Evolutionary conservation across 2,888 invertebrate species (phyloP), one percentile per base, ranked within the genome.

Genomic region (Acleris sparsana): DNA sequence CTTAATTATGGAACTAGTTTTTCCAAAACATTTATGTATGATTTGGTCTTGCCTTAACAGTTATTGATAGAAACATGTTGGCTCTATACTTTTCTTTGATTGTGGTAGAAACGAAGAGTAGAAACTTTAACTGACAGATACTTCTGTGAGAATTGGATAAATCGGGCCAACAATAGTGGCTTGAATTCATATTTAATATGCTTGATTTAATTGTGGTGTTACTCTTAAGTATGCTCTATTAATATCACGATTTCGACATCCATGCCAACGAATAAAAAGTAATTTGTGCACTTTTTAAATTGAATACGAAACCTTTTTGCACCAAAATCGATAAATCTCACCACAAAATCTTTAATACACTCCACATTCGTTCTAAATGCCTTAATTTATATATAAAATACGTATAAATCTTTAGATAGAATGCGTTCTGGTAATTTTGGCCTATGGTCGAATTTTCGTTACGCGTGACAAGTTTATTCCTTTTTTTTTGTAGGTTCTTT

Each of bases 381-480:
- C 78, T 79, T 79, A 78, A 83, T 83, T 75, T 86, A 87, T 86
- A 79, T 86, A 87, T 88, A 73, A 87, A 85, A 86, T 76, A 83
- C 84, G 69, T 83, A 87, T 88, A 88, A 88, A 88, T 88, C 87
- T 87, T 67, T 49, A 56, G 7, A 57, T 58, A 82, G 79, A 83
- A 83, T 78, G 72, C 75, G n/a, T 65, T 68, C 61, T 62, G 69
- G 73, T 80, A 75, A 76, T 77, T 80, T 73, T 70, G 71, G 71
- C 3, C 72, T 76, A 75, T 73, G 75, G 72, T 77, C 66, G 78
- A 79, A 77, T 79, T 78, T 70, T 75, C 65, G 76, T 77, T 67
- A 72, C 78, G 75, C 86, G 86, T 88, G 84, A 87, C 88, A 81
- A 82, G 79, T 87, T 82, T 75, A 86, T 87, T 79, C 70, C 63